Base-by-base conservation (phyloP, 2,797 vertebrate species). In the Etheostoma perlongum region DNA sequence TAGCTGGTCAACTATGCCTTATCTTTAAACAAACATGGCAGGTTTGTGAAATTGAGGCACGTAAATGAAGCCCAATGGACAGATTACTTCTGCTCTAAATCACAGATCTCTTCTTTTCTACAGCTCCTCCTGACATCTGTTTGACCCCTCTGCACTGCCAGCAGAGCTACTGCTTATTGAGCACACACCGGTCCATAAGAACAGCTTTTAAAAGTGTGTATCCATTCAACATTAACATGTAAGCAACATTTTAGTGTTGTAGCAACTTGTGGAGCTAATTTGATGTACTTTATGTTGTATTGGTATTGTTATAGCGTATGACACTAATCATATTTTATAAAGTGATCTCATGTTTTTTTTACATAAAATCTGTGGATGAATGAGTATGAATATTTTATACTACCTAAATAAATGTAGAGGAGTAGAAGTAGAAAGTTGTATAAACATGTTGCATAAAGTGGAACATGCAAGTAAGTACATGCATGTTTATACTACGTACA, bases 1-100 rank as follows among this genome's bases (percentile, higher is more conserved):
- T 79, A 53, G 81, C 81, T 90, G 90, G 82, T 69, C 71, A 88
- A 83, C 85, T 88, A 83, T 90, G 72, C 69, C 73, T 82, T 73
- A 91, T 84, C 49, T 84, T 81, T 85, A 74, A 84, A 82, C 59
- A 19, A 57, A 83, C 46, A 76, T 64, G 73, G 49, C 74, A 19
- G 15, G 85, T 83, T 87, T 86, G 84, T 84, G 86, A 86, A 85
- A 49, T 21, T 53, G 33, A 40, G 49, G 49, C 49, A 66, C 30
- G 18, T 13, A 49, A 33, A 64, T 49, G 18, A 64, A 49, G 76
- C 61, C 82, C 83, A 62, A 57, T 23, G 42, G 67, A 59, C 16
- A 21, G 23, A 54, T 85, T 90, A 67, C 82, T 91, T 90, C 84
- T 90, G 92, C 27, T 90, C 89, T 63, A 66, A 18, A 81, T 79